Percentiles rank a stretch among this genome's conserved stretches.
Evolutionary conservation across 2,888 invertebrate species (phyloP).

Genomic region (Drosophila subquinaria): DNA sequence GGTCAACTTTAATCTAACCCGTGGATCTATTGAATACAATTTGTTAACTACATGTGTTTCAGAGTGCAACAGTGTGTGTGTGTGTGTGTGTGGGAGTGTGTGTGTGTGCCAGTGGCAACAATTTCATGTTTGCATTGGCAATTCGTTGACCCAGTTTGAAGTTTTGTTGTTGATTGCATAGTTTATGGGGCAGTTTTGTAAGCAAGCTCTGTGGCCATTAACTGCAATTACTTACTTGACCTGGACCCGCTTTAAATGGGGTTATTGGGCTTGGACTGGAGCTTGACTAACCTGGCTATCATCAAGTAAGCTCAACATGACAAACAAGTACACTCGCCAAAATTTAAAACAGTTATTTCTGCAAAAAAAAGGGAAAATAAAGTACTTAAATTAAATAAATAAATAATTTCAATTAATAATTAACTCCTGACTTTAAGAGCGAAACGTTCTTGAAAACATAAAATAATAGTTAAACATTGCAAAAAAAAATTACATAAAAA

Average conservation of each 20-base stretch:
- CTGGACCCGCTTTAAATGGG: slow-evolving; percentile 34
- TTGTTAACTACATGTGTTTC: slow-evolving; percentile 12
- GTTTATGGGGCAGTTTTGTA: slow-evolving; percentile 53
- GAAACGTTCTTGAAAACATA: no score
- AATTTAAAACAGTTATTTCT: no score
- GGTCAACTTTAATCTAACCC: slow-evolving; percentile 19
- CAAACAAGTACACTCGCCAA: not conserved
- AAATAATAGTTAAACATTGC: no score
- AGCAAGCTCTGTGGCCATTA: slow-evolving; percentile 52
- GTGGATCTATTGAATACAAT: slow-evolving; percentile 38
- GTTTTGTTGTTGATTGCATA: slow-evolving; percentile 60
- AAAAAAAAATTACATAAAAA: no score
- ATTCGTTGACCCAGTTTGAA: slow-evolving; percentile 74
- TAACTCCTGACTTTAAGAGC: no score
- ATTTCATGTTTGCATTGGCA: slow-evolving; percentile 71
- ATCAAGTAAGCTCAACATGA: not conserved
- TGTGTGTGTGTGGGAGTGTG: slow-evolving; percentile 2
- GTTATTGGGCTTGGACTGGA: slow-evolving; percentile 19
- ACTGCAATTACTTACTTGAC: slow-evolving; percentile 59
- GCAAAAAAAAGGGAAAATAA: no score
- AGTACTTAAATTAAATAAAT: no score
- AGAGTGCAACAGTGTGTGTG: slow-evolving; percentile 12
- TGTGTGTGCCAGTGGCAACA: slow-evolving; percentile 33
- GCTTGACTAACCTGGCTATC: slow-evolving; percentile 3
- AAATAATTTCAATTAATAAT: no score